Evolutionary conservation across 64 coral and sea anemone genomes (phyloP).

Genomic region (Hydrozoanthus tunicans): DNA sequence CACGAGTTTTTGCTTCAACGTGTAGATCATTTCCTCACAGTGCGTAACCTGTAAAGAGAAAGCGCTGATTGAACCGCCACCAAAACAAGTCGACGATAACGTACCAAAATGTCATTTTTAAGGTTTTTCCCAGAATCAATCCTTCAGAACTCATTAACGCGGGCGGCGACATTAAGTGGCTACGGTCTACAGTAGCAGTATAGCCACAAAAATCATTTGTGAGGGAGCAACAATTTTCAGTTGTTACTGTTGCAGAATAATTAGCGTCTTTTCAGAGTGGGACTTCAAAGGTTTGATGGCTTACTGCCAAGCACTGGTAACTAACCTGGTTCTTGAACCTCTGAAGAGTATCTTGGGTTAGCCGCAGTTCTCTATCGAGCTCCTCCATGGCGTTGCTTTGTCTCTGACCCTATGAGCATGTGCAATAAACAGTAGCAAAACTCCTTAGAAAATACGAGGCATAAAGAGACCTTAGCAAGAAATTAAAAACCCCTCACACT

Average conservation of each 20-base stretch:
- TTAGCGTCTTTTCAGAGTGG: no score
- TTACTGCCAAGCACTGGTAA: no score
- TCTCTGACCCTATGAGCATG: slow-evolving; percentile 68
- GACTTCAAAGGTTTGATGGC: no score
- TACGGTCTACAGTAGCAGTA: no score
- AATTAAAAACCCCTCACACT: background rate
- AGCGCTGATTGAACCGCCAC: background rate
- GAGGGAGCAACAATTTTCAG: no score
- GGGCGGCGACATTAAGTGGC: no score
- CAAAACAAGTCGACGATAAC: background rate
- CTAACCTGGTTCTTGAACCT: slow-evolving; percentile 92
- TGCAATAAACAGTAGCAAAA: background rate
- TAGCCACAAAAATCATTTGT: no score
- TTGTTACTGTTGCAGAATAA: no score
- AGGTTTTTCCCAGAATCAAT: background rate
- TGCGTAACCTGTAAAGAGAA: slow-evolving; percentile 69
- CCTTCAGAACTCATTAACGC: no score
- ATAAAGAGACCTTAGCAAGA: no score
- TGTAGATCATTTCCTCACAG: slow-evolving; percentile 94
- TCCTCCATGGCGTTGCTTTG: slow-evolving; percentile 91
- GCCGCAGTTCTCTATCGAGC: slow-evolving; percentile 75
- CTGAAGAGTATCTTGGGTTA: slow-evolving; percentile 79
- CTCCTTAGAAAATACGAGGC: background rate
- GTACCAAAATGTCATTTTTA: background rate
- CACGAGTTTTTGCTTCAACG: slow-evolving; percentile 84